These are phyloP conservation scores for Scolopax bukidnonensis DNA, from an alignment of 2,797 vertebrate species.

Conservation along the genomic window DNA sequence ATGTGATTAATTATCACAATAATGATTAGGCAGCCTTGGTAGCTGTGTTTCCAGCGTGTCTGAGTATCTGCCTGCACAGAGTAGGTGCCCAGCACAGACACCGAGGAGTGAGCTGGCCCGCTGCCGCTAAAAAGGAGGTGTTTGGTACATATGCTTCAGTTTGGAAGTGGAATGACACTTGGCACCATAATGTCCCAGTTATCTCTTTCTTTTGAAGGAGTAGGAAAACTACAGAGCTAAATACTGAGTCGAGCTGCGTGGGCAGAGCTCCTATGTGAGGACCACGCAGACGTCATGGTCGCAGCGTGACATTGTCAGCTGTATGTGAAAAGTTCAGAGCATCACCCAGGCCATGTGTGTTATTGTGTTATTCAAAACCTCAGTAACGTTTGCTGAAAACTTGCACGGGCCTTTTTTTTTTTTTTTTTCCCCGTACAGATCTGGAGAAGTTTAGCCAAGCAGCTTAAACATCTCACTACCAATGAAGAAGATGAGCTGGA, in stretches of 20 bases:
- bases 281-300: accelerated
- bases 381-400: background rate
- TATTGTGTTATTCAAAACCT: background rate
- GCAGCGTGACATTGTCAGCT: background rate
- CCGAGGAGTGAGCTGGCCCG: background rate
- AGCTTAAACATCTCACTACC: background rate
- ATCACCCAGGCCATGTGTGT: background rate
- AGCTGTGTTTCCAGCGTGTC: background rate
- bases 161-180: slow-evolving; percentile 3
- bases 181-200: slow-evolving; percentile 29
- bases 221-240: slow-evolving; percentile 19
- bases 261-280: background rate
- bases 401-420: background rate
- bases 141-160: slow-evolving; percentile 14
- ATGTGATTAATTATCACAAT: background rate
- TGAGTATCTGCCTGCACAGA: background rate
- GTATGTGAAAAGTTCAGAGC: background rate
- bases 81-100: background rate
- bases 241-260: background rate
- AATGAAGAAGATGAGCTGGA: background rate
- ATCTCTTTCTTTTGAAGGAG: background rate
- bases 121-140: background rate
- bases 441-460: background rate
- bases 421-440: background rate
- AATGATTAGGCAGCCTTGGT: background rate